phyloP scores from a whole-genome alignment of 2,888 invertebrate species.

The Penaeus monodon region DNA sequence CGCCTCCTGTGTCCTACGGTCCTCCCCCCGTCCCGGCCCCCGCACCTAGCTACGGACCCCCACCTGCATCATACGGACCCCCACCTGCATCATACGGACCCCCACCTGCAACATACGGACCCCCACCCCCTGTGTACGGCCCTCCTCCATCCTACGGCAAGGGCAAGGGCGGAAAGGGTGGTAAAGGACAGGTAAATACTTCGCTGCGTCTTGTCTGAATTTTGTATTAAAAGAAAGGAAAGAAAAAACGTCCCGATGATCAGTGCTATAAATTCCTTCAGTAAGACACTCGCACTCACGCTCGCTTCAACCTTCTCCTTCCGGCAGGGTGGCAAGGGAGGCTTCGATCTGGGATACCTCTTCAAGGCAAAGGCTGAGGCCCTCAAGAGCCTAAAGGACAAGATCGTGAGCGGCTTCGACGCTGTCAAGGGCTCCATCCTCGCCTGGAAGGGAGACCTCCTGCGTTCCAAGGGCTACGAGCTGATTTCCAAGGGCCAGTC shows the following conservation, averaged over 20 bases:
- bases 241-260: background rate
- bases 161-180: conserved; percentile 34
- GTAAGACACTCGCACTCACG: no score
- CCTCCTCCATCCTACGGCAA: conserved; percentile 6
- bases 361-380: conserved; percentile 14
- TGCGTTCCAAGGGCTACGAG: no score
- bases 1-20: conserved; percentile 3
- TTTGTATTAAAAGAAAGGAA: conserved; percentile 12
- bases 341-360: conserved; percentile 24
- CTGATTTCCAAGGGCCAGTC: no score
- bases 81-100: conserved; percentile 29
- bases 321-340: background rate
- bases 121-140: conserved; percentile 19
- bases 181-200: conserved; percentile 21
- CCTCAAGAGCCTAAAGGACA: conserved; percentile 19
- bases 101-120: conserved; percentile 21
- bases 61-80: conserved; percentile 29
- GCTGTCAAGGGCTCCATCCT: background rate
- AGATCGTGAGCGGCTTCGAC: conserved; percentile 14
- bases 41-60: background rate
- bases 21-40: conserved; percentile 24
- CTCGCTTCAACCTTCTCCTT: no score
- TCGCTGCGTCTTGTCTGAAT: background rate
- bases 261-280: background rate
- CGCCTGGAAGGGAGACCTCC: no score